Percentiles rank a stretch among this genome's conserved stretches.
phyloP scores from a whole-genome alignment of 2,797 vertebrate genomes.

The Thamnophis elegans region DNA sequence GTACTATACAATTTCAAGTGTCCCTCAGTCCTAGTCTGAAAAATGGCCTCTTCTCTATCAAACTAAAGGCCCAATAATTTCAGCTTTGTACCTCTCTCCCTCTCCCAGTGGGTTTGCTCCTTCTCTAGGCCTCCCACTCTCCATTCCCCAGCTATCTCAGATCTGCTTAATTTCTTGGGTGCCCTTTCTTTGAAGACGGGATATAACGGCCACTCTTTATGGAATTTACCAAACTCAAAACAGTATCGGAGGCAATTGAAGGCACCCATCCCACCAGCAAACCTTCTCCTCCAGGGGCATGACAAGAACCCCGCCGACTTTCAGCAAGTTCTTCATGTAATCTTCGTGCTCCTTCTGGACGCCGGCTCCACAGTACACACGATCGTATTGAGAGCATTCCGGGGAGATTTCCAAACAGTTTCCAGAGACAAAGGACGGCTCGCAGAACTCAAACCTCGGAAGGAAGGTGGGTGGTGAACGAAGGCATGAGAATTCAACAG shows the following conservation, averaged over 20 bases:
- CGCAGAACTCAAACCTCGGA: slow-evolving; percentile 94
- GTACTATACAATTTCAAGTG: too few species aligned
- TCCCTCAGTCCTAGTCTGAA: too few species aligned
- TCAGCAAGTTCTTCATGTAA: slow-evolving; percentile 94
- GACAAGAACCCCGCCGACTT: slow-evolving; percentile 92
- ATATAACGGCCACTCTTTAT: neutral
- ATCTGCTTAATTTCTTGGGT: too few species aligned
- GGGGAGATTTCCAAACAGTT: slow-evolving; percentile 94
- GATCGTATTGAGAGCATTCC: slow-evolving; percentile 88
- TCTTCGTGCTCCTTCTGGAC: slow-evolving; percentile 94
- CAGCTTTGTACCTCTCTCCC: too few species aligned
- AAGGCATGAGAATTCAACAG: neutral
- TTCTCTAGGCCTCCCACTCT: neutral
- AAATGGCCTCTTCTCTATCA: neutral
- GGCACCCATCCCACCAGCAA: neutral
- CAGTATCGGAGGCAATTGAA: neutral
- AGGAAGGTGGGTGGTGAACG: neutral
- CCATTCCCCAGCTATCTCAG: neutral
- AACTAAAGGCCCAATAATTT: neutral
- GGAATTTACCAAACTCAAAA: too few species aligned
- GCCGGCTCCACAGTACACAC: slow-evolving; percentile 94
- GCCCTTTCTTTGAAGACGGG: neutral
- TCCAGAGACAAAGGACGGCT: slow-evolving; percentile 90
- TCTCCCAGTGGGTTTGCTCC: too few species aligned
- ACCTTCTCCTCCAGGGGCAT: slow-evolving; percentile 98